Evolutionary conservation across 2,797 vertebrate species (phyloP), one percentile per base, ranked within the genome.

Genomic region (Lindbergichthys nudifrons): DNA sequence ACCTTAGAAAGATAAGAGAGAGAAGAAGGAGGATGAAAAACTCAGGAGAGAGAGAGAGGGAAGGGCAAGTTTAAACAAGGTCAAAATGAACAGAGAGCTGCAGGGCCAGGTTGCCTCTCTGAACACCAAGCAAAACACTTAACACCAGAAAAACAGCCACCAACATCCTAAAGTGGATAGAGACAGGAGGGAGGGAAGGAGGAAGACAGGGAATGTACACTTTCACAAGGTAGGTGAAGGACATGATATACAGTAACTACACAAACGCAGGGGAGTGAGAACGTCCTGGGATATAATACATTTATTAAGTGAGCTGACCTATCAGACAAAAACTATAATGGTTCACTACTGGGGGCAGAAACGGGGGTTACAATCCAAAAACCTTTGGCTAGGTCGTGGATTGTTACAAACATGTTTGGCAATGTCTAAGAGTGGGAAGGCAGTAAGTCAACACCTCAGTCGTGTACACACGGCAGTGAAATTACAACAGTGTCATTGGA

Each of bases 41-140:
- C 43, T 83, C 76, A 67, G 26, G 72, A 79, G 79, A 68, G 74
- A 82, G n/a, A n/a, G 70, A 51, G 50, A 62, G 21, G 15, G 23
- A 69, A 82, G 86, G 79, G 66, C 9, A 21, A 77, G 65, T 83
- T 32, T 80, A 81, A 84, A 84, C 81, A 92, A 92, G 89, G 92
- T 92, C 85, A 87, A 85, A 74, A 59, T 78, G 76, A 86, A 84
- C 70, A 84, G 79, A 87, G 77, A 80, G 80, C 89, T 77, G 70
- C 71, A 26, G 70, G 87, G 89, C 81, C 67, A 71, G 70, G 66
- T 46, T 79, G 58, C 71, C 65, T 79, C 75, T 86, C 47, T 76
- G 66, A 87, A 87, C 80, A 69, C 45, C 15, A 60, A 87, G 74
- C 67, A 85, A 70, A 90, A 91, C 86, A 78, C 64, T 75, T 67